Evolutionary conservation across 30 jellyfish, hydroid and myxozoan genomes (phyloP), one percentile per base, ranked within the genome.

Genomic region (Hydractinia symbiolongicarpus): DNA sequence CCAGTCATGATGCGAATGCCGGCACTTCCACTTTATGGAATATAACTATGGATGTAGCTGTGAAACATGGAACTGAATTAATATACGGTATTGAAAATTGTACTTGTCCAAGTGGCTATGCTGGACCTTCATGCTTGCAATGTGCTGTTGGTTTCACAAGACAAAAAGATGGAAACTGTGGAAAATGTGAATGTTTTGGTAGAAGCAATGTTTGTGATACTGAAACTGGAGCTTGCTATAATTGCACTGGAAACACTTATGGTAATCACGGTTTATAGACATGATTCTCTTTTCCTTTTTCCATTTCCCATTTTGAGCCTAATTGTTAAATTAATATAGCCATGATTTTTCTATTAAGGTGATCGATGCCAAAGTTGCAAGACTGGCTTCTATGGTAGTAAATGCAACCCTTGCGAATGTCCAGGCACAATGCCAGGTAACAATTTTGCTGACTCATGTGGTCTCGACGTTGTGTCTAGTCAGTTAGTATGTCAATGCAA

Each of bases 381-480:
- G 84, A 95, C 98, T 49, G 98, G 98, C 17, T 92, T 74, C 88
- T 87, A 86, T 71, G 98, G 98, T 54, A 88, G 84, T 72, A 82
- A 86, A 52, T 92, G 98, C 84, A 82, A 79, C 78, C 96, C 95
- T 30, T 92, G 98, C 66, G 92, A 83, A 68, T 92, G 98, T 70
- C 98, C 98, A 17, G 21, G 79, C 78, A 53, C 96, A 5, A 54
- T 79, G 14, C 88, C 87, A 16, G 81, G 89, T 40, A 79, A 82
- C 73, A 92, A 92, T 57, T 87, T 86, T 72, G 98, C 98, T 2
- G 82, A 86, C 64, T 79, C 96, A 8, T 92, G 98, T 64, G 81
- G 52, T 72, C 75, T 87, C 19, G 87, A 74, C 67, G 44, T 30
- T 30, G 50, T 62, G 49, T 49, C 30, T n/a, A 64, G 61, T 58